Conservation (phyloP, 2,113 vertebrate genomes). For the Lathamus discolor region DNA sequence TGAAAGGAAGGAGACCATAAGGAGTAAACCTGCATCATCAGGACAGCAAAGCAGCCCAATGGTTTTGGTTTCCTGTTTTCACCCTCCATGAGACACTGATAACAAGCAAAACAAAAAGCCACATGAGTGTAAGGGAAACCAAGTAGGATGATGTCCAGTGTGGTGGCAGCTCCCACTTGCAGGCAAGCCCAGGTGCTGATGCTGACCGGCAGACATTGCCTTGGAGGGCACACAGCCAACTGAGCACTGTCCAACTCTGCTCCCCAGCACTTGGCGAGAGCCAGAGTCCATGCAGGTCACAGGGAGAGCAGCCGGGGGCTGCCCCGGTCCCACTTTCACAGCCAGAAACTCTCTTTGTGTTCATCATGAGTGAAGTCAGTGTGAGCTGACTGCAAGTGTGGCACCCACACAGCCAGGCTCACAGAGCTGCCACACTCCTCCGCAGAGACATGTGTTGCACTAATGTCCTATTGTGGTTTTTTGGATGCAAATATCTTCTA, state of each 20-base stretch:
- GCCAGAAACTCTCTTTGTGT: neutral
- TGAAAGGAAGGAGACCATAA: rapidly evolving
- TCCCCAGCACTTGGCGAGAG: rapidly evolving
- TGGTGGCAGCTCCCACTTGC: neutral
- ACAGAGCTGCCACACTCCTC: neutral
- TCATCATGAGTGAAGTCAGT: neutral
- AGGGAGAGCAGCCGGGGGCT: neutral
- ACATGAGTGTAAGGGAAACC: neutral
- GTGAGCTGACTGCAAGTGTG: neutral
- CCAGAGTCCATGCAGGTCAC: neutral
- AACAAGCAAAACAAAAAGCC: neutral
- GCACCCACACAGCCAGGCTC: neutral
- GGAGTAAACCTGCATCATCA: neutral
- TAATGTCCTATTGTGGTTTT: neutral
- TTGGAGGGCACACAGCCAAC: neutral
- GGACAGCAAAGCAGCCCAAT: neutral
- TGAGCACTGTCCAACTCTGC: rapidly evolving
- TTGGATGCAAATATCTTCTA: neutral
- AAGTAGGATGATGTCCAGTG: neutral
- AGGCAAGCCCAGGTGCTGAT: rapidly evolving
- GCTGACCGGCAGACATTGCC: rapidly evolving
- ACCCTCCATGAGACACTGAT: neutral
- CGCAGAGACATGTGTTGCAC: rapidly evolving
- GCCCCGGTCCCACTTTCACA: neutral
- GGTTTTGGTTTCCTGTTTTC: neutral